These are phyloP conservation scores for Drosophila auraria DNA, from an alignment of 1,140 invertebrate species.

Conservation along the genomic window DNA sequence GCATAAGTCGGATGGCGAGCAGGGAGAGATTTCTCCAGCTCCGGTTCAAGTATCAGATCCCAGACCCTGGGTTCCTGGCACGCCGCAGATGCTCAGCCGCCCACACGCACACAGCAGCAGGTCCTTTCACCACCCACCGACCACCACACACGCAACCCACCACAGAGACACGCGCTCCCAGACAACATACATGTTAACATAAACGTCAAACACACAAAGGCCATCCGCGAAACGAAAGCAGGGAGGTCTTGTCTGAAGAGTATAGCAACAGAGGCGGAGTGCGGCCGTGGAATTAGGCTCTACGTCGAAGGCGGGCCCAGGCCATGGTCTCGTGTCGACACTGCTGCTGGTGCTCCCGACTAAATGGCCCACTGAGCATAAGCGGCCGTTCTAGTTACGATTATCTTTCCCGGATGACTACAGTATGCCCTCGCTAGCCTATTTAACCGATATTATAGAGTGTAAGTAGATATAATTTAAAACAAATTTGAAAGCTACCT, in stretches of 20 bases:
- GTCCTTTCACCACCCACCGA: conserved; percentile 19
- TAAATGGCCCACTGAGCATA: conserved; percentile 63
- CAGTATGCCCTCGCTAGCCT: conserved; percentile 6
- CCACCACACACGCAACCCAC: conserved; percentile 18
- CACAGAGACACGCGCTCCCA: conserved; percentile 65
- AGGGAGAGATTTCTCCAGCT: conserved; percentile 40
- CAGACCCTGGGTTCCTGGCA: conserved; percentile 64
- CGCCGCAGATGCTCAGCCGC: conserved; percentile 69
- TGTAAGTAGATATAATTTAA: too few relatives aligned
- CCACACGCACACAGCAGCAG: conserved; percentile 28
- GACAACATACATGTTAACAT: conserved; percentile 82
- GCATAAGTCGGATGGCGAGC: conserved; percentile 48
- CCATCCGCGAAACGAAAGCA: conserved; percentile 21
- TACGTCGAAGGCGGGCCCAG: conserved; percentile 2
- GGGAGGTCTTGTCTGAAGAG: conserved; percentile 13
- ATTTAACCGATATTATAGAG: not conserved
- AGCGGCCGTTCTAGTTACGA: conserved; percentile 75
- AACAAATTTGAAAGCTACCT: too few relatives aligned
- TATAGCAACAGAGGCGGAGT: conserved; percentile 34
- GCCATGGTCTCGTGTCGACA: conserved; percentile 23
- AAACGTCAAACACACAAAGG: conserved; percentile 82
- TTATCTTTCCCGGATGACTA: conserved; percentile 53
- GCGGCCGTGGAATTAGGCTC: conserved; percentile 43
- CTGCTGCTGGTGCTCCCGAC: conserved; percentile 21
- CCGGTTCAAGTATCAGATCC: conserved; percentile 40